Conservation (phyloP, 2,113 vertebrate genomes). For the Hemiscyllium ocellatum region DNA sequence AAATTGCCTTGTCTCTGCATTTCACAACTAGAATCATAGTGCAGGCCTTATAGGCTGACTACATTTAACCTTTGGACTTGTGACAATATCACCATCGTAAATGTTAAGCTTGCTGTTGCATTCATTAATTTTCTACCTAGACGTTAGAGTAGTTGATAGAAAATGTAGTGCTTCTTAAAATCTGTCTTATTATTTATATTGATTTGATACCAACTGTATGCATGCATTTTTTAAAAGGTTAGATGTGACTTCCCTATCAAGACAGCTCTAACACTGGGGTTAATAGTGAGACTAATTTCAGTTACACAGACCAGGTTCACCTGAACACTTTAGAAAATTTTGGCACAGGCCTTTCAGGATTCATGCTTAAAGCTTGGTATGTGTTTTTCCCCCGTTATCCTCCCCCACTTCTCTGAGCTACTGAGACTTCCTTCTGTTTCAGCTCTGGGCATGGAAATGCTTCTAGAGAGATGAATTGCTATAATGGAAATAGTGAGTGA, state of each 20-base stretch:
- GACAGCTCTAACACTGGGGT: neutral
- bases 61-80: neutral
- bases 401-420: constrained; percentile 22
- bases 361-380: constrained; percentile 22
- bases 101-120: neutral
- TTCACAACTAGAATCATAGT: neutral
- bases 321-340: constrained; percentile 2
- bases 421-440: constrained; percentile 28
- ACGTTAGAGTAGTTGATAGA: neutral
- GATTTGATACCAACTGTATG: neutral
- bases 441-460: constrained; percentile 34
- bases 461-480: constrained; percentile 37
- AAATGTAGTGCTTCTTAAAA: neutral
- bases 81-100: constrained; percentile 10
- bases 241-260: neutral
- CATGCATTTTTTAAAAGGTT: neutral
- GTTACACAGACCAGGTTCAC: neutral
- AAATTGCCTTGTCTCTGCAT: neutral
- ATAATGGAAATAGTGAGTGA: constrained; percentile 37
- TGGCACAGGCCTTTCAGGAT: constrained; percentile 18
- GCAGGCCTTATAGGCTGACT: neutral
- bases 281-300: constrained; percentile 28
- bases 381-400: neutral
- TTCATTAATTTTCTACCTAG: constrained; percentile 10
- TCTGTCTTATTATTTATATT: neutral